Evolutionary conservation across 2,113 vertebrate genomes (phyloP).

Genomic region (Prunella fulvescens): DNA sequence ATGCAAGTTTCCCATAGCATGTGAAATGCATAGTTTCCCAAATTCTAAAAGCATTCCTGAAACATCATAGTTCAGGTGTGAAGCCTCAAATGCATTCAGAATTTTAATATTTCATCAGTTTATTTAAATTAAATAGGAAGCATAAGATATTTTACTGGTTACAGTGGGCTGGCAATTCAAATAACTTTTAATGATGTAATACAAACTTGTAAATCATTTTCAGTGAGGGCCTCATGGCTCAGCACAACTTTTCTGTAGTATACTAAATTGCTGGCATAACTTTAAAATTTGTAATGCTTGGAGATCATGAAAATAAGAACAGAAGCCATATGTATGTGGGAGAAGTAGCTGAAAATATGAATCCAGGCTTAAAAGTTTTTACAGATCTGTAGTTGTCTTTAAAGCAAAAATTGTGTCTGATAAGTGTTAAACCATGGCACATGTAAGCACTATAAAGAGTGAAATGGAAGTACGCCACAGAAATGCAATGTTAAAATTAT

Average conservation of each 20-base stretch:
- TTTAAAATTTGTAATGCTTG: slow-evolving; percentile 45
- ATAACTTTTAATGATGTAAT: slow-evolving; percentile 41
- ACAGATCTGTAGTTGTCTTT: background rate
- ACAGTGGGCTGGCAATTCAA: background rate
- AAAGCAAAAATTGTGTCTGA: background rate
- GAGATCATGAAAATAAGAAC: slow-evolving; percentile 50
- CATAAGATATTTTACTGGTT: background rate
- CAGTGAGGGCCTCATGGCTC: slow-evolving; percentile 16
- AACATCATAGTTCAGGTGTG: slow-evolving; percentile 27
- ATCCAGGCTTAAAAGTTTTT: background rate
- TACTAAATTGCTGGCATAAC: slow-evolving; percentile 18
- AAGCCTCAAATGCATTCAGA: slow-evolving; percentile 1
- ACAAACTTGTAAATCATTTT: slow-evolving; percentile 35
- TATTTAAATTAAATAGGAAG: slow-evolving; percentile 33
- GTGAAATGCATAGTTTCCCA: background rate
- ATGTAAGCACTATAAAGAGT: background rate
- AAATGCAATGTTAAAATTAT: background rate
- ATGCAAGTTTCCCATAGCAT: background rate
- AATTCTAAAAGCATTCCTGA: slow-evolving; percentile 27
- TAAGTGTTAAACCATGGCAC: slow-evolving; percentile 36
- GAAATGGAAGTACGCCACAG: slow-evolving; percentile 27
- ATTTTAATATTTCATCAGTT: background rate
- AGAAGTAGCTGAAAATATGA: slow-evolving; percentile 37
- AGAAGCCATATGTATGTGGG: background rate
- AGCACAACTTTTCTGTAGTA: slow-evolving; percentile 31